Percentiles rank a stretch among this genome's conserved stretches.
phyloP scores from a whole-genome alignment of 1,140 invertebrate species.

The Bombus terrestris region DNA sequence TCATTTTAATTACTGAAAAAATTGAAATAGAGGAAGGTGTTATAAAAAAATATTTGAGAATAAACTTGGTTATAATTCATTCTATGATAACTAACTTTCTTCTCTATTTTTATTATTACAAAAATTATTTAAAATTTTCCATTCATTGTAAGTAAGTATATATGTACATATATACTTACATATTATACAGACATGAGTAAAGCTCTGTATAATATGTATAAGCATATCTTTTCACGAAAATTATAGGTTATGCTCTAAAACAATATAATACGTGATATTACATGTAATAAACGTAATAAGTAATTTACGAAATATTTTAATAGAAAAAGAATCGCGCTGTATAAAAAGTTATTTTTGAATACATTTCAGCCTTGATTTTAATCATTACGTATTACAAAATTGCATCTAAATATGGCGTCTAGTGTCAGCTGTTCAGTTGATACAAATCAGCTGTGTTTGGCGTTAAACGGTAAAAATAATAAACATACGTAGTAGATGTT shows the following conservation, averaged over 20 bases:
- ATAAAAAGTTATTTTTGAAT: background rate
- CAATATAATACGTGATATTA: background rate
- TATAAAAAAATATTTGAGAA: background rate
- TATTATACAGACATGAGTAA: too few relatives aligned
- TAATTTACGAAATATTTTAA: background rate
- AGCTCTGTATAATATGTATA: background rate
- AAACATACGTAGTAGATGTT: background rate
- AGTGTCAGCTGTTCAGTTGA: conserved; percentile 18
- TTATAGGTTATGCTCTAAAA: background rate
- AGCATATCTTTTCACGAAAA: background rate
- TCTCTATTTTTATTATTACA: background rate
- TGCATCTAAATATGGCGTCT: conserved; percentile 21
- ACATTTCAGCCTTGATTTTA: background rate
- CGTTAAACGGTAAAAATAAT: background rate
- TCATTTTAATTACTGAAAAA: background rate
- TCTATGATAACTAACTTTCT: background rate
- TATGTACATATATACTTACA: background rate
- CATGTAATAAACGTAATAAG: background rate
- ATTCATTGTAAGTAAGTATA: background rate
- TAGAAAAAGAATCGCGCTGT: background rate
- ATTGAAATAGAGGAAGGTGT: background rate
- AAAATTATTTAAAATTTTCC: background rate
- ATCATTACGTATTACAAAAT: background rate
- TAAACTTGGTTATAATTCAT: background rate
- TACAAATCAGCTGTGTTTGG: conserved; percentile 28